Conservation (phyloP, 2,797 vertebrate genomes). For the Gobionotothen gibberifrons region DNA sequence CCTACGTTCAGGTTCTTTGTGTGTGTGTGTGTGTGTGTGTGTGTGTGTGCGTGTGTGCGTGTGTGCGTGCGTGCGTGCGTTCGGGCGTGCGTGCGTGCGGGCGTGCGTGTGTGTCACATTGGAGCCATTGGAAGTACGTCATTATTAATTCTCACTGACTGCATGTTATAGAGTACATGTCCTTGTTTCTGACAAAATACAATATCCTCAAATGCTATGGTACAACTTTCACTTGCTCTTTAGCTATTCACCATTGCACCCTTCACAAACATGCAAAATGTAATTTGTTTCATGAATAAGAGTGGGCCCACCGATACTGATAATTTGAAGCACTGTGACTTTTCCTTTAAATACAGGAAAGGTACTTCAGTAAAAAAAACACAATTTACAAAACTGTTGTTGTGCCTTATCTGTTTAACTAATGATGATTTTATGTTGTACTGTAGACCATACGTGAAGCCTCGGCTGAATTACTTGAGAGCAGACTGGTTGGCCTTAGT, state of each 20-base stretch:
- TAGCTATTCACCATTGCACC: background rate
- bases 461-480: conserved; percentile 17
- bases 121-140: too few relatives aligned
- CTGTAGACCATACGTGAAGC: background rate
- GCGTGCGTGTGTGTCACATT: too few relatives aligned
- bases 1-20: too few relatives aligned
- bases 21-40: too few relatives aligned
- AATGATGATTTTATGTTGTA: conserved; percentile 10
- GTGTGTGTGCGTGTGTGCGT: too few relatives aligned
- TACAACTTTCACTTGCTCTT: background rate
- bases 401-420: background rate
- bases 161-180: too few relatives aligned
- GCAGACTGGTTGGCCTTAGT: conserved; percentile 48
- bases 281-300: background rate
- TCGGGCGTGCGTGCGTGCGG: too few relatives aligned
- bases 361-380: background rate
- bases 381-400: background rate
- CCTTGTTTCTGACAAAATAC: background rate
- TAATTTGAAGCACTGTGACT: background rate
- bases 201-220: background rate
- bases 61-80: too few relatives aligned
- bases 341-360: background rate
- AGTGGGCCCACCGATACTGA: background rate
- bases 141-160: too few relatives aligned
- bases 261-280: background rate